Conservation (phyloP, 2,797 vertebrate species). For the Bucorvus abyssinicus region DNA sequence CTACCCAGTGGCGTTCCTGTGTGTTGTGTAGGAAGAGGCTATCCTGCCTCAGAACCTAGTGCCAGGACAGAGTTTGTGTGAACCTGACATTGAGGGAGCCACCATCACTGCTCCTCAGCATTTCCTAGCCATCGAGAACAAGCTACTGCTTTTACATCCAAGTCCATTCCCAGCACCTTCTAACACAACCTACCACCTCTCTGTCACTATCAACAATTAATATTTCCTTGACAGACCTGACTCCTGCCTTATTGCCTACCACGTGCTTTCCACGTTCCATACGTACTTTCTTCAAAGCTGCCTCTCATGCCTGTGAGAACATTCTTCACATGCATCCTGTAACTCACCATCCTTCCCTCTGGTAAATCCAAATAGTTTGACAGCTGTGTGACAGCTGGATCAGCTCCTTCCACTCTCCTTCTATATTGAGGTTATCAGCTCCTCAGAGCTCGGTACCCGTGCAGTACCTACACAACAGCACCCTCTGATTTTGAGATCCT, state of each 20-base stretch:
- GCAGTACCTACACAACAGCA: neutral
- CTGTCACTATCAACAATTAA: neutral
- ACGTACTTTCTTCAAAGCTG: neutral
- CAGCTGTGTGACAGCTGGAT: neutral
- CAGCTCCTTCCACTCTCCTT: neutral
- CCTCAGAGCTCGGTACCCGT: neutral
- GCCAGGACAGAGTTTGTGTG: neutral
- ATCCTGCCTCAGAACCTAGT: neutral
- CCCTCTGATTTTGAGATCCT: neutral
- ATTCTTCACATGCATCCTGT: neutral
- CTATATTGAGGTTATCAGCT: neutral
- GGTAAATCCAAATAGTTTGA: neutral
- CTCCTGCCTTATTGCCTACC: neutral
- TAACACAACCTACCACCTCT: neutral
- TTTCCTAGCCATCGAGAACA: neutral
- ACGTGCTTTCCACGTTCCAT: neutral
- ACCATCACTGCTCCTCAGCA: neutral
- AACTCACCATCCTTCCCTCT: neutral
- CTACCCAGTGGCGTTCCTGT: neutral
- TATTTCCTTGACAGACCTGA: neutral
- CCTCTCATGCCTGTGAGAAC: neutral
- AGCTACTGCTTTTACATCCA: neutral
- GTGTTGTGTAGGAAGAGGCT: rapidly evolving
- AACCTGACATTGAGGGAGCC: neutral
- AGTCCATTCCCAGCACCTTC: neutral